A percentile compares a stretch with the other conserved stretches of the same genome.
Conservation (phyloP, 2,797 vertebrate genomes). For the Anguilla obscura region DNA sequence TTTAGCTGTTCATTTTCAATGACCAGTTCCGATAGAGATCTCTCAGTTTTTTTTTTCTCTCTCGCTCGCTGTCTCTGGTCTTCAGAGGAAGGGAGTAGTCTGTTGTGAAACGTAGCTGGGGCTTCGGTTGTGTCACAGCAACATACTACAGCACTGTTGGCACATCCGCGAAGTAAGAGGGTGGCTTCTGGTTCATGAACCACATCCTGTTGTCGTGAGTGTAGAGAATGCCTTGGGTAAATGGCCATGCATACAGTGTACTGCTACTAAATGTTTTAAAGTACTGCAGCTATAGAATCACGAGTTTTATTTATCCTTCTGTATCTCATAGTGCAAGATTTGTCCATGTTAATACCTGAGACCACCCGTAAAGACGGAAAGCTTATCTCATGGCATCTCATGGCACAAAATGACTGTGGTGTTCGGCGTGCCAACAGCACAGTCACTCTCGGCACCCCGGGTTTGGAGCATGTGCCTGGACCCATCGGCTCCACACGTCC, state of each 20-base stretch:
- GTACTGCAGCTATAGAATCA: not conserved
- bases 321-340: no score
- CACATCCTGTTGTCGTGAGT: conserved; percentile 39
- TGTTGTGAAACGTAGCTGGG: conserved; percentile 6
- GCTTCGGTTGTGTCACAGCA: not conserved
- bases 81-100: conserved; percentile 55
- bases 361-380: not conserved
- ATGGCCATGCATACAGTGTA: not conserved
- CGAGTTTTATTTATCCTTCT: not conserved
- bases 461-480: not conserved
- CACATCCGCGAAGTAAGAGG: conserved; percentile 30
- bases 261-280: not conserved
- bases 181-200: not conserved
- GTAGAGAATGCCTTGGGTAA: not conserved
- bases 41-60: not conserved
- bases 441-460: not conserved
- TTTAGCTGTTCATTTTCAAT: not conserved
- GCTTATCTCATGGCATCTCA: not conserved
- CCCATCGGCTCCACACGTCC: not conserved
- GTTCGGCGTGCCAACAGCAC: not conserved
- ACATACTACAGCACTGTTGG: conserved; percentile 1
- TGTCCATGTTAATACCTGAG: not conserved
- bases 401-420: not conserved
- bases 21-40: not conserved
- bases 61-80: not conserved